Percentiles rank a stretch among this genome's conserved stretches.
These are phyloP conservation scores for Synanthedon vespiformis DNA, from an alignment of 2,888 invertebrate species.

Conservation along the genomic window DNA sequence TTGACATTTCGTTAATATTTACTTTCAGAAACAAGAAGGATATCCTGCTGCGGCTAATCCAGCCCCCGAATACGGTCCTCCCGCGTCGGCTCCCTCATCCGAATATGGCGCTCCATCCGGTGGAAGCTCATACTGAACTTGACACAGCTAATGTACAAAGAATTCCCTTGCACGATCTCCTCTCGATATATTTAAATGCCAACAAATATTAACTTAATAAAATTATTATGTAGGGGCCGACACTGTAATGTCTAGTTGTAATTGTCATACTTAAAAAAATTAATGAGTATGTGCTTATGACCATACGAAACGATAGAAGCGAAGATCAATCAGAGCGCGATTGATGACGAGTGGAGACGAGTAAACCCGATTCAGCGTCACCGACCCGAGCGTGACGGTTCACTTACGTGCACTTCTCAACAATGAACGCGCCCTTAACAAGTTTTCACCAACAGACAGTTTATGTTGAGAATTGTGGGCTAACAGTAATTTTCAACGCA, in stretches of 20 bases:
- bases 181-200: not conserved
- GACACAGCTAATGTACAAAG: not conserved
- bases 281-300: too few species aligned
- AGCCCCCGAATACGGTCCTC: constrained; percentile 55
- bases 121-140: constrained; percentile 18
- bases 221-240: not conserved
- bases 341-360: too few species aligned
- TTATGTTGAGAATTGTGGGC: too few species aligned
- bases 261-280: too few species aligned
- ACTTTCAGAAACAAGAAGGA: constrained; percentile 70
- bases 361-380: too few species aligned
- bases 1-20: not conserved
- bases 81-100: constrained; percentile 63
- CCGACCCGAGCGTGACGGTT: too few species aligned
- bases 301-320: too few species aligned
- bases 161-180: not conserved
- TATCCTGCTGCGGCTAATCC: constrained; percentile 62
- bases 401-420: too few species aligned
- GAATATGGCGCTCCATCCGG: constrained; percentile 73
- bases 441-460: too few species aligned
- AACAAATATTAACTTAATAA: not conserved
- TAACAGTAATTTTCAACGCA: too few species aligned
- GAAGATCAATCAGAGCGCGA: too few species aligned
- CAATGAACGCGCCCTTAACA: too few species aligned
- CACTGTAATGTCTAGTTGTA: not conserved